Evolutionary conservation across 1,140 invertebrate genomes (phyloP).

Genomic region (Aphidius gifuensis): DNA sequence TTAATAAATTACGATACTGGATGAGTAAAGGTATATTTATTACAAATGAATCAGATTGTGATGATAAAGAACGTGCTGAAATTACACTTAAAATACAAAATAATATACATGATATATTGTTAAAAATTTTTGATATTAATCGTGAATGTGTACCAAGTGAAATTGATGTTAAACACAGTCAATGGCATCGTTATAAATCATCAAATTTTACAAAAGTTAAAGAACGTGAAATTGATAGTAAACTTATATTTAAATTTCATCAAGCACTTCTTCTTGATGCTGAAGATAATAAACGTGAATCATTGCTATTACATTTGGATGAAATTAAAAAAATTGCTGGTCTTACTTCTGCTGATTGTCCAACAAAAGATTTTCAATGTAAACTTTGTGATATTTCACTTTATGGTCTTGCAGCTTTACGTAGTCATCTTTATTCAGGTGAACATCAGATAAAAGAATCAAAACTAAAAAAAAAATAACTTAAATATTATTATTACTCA

Average conservation of each 20-base stretch:
- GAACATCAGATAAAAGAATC: background rate
- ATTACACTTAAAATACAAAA: slow-evolving; percentile 36
- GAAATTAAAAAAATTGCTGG: slow-evolving; percentile 33
- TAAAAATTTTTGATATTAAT: slow-evolving; percentile 25
- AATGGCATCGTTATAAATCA: slow-evolving; percentile 42
- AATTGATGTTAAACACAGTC: slow-evolving; percentile 21
- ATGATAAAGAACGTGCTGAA: slow-evolving; percentile 21
- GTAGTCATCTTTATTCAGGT: slow-evolving; percentile 1
- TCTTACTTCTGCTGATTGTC: background rate
- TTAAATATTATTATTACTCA: too few species aligned
- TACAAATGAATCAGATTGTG: background rate
- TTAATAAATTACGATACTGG: slow-evolving; percentile 49
- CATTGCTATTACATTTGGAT: slow-evolving; percentile 33
- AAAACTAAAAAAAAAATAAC: too few species aligned
- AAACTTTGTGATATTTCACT: slow-evolving; percentile 5
- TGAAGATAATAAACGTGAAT: slow-evolving; percentile 29
- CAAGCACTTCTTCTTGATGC: slow-evolving; percentile 51
- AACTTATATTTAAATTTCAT: slow-evolving; percentile 60
- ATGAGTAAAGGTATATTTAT: slow-evolving; percentile 42
- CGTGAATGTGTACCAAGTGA: slow-evolving; percentile 28
- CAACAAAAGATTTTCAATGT: slow-evolving; percentile 3
- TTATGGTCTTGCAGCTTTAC: slow-evolving; percentile 2
- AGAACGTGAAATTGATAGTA: slow-evolving; percentile 42
- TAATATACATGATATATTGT: slow-evolving; percentile 33
- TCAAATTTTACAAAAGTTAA: slow-evolving; percentile 35